These are phyloP conservation scores for Acrocera orbiculus DNA, from an alignment of 2,888 invertebrate species.

Conservation along the genomic window DNA sequence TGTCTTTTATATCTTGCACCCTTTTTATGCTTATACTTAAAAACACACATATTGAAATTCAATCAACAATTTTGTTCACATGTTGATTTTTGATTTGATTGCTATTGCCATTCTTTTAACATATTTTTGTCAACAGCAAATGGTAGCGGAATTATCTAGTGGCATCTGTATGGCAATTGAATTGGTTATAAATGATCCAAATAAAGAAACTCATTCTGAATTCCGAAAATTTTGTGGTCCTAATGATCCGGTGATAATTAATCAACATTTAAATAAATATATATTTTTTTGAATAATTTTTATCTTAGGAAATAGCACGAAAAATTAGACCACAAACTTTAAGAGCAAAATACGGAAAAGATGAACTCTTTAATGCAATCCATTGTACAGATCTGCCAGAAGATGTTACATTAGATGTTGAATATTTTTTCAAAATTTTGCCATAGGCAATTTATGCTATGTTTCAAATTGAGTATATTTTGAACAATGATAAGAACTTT, in stretches of 20 bases:
- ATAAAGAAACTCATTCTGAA: constrained; percentile 40
- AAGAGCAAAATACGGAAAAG: constrained; percentile 66
- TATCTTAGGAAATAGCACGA: constrained; percentile 58
- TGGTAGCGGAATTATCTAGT: constrained; percentile 68
- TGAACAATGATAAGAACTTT: too few relatives aligned
- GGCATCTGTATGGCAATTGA: constrained; percentile 79
- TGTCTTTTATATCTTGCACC: too few relatives aligned
- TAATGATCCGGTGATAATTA: constrained; percentile 55
- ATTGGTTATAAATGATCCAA: constrained; percentile 43
- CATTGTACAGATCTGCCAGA: constrained; percentile 88
- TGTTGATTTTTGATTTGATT: constrained; percentile 1
- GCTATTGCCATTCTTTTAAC: not conserved
- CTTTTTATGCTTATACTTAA: too few relatives aligned
- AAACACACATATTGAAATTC: too few relatives aligned
- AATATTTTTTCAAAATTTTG: constrained; percentile 58
- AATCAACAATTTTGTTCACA: too few relatives aligned
- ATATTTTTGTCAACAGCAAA: constrained; percentile 37
- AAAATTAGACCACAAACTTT: constrained; percentile 68
- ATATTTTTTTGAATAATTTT: constrained; percentile 11
- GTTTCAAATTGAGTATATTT: too few relatives aligned
- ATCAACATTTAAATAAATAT: not conserved
- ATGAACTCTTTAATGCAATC: constrained; percentile 70
- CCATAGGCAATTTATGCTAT: too few relatives aligned
- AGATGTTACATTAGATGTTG: constrained; percentile 67
- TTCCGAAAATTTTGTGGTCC: constrained; percentile 81